Evolutionary conservation across 2,113 vertebrate species (phyloP), one percentile per base, ranked within the genome.

Genomic region (Periophthalmus modestus): DNA sequence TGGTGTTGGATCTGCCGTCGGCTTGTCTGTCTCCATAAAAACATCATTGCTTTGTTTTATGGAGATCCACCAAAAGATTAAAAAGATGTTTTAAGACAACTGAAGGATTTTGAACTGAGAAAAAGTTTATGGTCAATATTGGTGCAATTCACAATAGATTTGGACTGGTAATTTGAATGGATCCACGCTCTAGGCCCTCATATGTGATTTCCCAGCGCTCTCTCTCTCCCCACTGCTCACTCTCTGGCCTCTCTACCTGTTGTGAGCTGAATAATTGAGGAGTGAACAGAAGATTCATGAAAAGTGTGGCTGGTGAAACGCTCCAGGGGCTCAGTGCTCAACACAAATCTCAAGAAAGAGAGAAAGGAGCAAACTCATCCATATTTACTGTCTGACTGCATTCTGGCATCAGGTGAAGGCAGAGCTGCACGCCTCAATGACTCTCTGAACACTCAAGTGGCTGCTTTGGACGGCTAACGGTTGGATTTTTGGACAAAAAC

Each of bases 221-320:
- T 50, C 67, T 50, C 67, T 34, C 36, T 52, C 69, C 69, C 73
- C 48, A 23, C 54, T 72, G 21, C 69, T 66, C 43, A 71, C 62
- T 63, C 67, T 61, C 69, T 19, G 12, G 23, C 75, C 34, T 69
- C 77, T 73, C 15, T 1, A 66, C 74, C 77, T 73, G 65, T 73
- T 48, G 46, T 74, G 79, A 74, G 75, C 77, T 89, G 82, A 91
- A 91, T 89, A 87, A 87, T 89, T 88, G 77, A 91, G 76, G 63
- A 82, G 24, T 34, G 65, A 83, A 82, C 78, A 74, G 74, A 88
- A 86, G 81, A 86, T 72, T 81, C 82, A 80, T 77, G 75, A 78
- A 87, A 84, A 82, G 68, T 66, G 57, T 78, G 75, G 61, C 80
- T 83, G 78, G 72, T 73, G 75, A 76, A 79, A 54, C 1, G 34